These are phyloP conservation scores for Carpatolechia fugitivella DNA, from an alignment of 2,888 invertebrate species.

Conservation along the genomic window DNA sequence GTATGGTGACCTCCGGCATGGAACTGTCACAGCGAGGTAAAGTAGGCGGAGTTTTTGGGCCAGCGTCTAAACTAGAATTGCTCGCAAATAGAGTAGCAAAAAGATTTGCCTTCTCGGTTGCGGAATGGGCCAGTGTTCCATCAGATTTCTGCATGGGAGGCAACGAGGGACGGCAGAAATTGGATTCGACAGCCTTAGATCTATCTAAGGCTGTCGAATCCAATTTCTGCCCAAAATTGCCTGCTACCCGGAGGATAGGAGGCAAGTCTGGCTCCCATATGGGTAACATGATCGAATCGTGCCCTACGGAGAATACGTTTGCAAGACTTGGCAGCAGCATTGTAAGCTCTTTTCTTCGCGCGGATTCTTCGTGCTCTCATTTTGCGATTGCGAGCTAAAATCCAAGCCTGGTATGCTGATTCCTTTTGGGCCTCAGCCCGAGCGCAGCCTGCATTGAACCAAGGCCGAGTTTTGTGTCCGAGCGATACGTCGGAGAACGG, in stretches of 20 bases:
- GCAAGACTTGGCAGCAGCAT: no score
- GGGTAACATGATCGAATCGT: constrained; percentile 7
- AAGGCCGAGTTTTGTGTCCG: constrained; percentile 14
- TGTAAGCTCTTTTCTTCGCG: constrained; percentile 8
- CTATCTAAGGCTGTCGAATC: no score
- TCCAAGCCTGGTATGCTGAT: constrained; percentile 17
- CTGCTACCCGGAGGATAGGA: constrained; percentile 13
- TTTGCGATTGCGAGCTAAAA: constrained; percentile 16
- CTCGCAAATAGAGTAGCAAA: constrained; percentile 4
- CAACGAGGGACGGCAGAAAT: constrained; percentile 18
- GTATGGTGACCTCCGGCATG: background rate
- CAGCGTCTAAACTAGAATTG: background rate
- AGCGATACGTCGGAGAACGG: constrained; percentile 8
- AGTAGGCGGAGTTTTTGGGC: background rate
- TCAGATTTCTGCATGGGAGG: no score
- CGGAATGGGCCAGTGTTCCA: constrained; percentile 8
- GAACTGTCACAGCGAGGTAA: background rate
- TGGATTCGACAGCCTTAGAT: constrained; percentile 19
- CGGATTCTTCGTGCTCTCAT: background rate
- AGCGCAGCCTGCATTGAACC: constrained; percentile 16
- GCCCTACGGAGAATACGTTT: constrained; percentile 10
- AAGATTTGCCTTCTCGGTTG: constrained; percentile 2
- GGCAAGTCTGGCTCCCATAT: constrained; percentile 11
- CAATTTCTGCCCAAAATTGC: constrained; percentile 19
- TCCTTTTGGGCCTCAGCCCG: constrained; percentile 13